Evolutionary conservation across 2,113 vertebrate species (phyloP).

Genomic region (Brachypteracias leptosomus): DNA sequence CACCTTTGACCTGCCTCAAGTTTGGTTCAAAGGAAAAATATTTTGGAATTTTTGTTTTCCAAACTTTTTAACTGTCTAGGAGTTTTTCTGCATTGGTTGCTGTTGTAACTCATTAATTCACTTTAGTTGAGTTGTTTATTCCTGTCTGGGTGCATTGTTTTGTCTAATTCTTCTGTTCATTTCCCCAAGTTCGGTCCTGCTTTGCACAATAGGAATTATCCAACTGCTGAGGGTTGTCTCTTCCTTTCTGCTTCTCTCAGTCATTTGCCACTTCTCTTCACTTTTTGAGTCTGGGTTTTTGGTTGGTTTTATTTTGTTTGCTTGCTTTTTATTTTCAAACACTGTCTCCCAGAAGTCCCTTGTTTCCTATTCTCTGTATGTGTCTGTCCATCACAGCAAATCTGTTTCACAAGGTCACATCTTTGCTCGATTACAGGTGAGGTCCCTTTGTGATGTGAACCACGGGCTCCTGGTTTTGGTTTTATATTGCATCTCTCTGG

Average conservation of each 20-base stretch:
- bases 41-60: not conserved
- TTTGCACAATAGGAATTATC: not conserved
- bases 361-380: not conserved
- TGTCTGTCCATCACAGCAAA: not conserved
- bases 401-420: not conserved
- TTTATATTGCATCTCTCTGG: not conserved
- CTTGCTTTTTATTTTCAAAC: not conserved
- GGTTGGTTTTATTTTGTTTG: no score
- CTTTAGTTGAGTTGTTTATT: constrained; percentile 4
- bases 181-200: not conserved
- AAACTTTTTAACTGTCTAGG: not conserved
- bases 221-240: not conserved
- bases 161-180: not conserved
- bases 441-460: not conserved
- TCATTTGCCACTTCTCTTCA: not conserved
- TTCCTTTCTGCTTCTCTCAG: not conserved
- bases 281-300: not conserved
- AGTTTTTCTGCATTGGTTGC: not conserved
- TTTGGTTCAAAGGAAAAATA: not conserved
- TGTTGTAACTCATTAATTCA: not conserved
- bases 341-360: not conserved
- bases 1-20: not conserved
- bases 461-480: not conserved
- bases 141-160: not conserved
- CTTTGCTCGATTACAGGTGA: fast-evolving